Conservation (phyloP, 2,113 vertebrate genomes). For the Leucopsar rothschildi region DNA sequence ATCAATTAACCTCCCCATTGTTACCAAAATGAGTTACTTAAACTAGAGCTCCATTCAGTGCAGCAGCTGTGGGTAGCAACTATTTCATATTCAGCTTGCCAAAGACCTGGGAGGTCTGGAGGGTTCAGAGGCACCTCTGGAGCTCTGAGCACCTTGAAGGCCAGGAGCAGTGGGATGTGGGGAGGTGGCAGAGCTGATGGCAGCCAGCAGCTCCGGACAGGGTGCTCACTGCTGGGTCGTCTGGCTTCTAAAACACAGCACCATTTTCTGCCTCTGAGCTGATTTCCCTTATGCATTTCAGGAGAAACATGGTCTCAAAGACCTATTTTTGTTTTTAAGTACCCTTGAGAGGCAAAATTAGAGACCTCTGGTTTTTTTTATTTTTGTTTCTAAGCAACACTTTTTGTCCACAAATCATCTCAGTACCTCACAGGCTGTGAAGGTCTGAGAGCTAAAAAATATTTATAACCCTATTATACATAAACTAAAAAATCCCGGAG, state of each 20-base stretch:
- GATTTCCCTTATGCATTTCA: not conserved
- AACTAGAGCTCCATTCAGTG: not conserved
- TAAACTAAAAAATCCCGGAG: not conserved
- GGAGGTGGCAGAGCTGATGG: not conserved
- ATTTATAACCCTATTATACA: not conserved
- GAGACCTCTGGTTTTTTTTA: not conserved
- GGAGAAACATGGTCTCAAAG: not conserved
- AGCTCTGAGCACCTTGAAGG: not conserved
- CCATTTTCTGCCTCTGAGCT: not conserved
- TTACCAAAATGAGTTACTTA: conserved; percentile 24
- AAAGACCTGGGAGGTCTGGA: not conserved
- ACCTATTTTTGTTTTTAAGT: not conserved
- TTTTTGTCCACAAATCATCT: not conserved
- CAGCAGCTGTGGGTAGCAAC: not conserved
- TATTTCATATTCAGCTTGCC: not conserved
- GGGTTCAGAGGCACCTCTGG: not conserved
- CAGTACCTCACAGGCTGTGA: not conserved
- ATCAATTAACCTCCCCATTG: not conserved
- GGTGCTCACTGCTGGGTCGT: rapidly evolving
- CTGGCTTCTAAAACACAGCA: not conserved
- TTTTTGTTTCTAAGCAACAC: not conserved
- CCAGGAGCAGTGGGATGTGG: rapidly evolving
- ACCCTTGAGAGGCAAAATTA: not conserved
- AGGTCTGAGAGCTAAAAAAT: not conserved
- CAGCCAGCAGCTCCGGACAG: not conserved